These are phyloP conservation scores for Penaeus japonicus DNA, from an alignment of 1,140 invertebrate genomes.

Conservation along the genomic window DNA sequence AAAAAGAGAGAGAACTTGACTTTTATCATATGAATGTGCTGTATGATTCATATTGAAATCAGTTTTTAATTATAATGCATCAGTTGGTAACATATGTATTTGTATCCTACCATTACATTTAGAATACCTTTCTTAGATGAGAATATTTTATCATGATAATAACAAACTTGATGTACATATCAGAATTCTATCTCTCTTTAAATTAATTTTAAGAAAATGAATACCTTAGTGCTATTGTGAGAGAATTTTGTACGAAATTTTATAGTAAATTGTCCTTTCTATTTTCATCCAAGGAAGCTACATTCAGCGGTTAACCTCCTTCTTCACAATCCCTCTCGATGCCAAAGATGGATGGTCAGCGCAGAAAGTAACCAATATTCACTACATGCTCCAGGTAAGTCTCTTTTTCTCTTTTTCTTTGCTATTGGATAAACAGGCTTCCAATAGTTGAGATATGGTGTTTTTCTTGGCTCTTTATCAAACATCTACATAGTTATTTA, in stretches of 20 bases:
- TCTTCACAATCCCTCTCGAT: slow-evolving; percentile 80
- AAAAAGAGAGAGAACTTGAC: neutral
- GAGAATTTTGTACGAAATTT: too few relatives aligned
- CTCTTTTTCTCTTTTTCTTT: neutral
- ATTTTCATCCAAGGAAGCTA: slow-evolving; percentile 73
- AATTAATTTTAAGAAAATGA: too few relatives aligned
- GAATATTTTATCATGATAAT: too few relatives aligned
- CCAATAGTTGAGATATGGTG: too few relatives aligned
- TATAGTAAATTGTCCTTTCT: slow-evolving; percentile 44
- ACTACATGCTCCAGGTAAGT: slow-evolving; percentile 82
- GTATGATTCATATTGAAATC: neutral
- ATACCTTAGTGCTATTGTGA: neutral
- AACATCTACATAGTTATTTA: too few relatives aligned
- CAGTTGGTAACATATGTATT: too few relatives aligned
- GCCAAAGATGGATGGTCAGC: slow-evolving; percentile 85
- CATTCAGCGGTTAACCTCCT: slow-evolving; percentile 86
- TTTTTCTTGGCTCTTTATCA: too few relatives aligned
- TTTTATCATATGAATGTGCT: neutral
- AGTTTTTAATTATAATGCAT: too few relatives aligned
- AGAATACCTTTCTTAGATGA: too few relatives aligned
- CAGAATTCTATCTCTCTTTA: too few relatives aligned
- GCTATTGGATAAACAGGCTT: neutral
- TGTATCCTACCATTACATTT: too few relatives aligned
- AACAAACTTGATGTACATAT: too few relatives aligned
- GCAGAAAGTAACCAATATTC: slow-evolving; percentile 94